Base-by-base conservation (phyloP, 2,888 invertebrate species). In the Tetragnatha montana region DNA sequence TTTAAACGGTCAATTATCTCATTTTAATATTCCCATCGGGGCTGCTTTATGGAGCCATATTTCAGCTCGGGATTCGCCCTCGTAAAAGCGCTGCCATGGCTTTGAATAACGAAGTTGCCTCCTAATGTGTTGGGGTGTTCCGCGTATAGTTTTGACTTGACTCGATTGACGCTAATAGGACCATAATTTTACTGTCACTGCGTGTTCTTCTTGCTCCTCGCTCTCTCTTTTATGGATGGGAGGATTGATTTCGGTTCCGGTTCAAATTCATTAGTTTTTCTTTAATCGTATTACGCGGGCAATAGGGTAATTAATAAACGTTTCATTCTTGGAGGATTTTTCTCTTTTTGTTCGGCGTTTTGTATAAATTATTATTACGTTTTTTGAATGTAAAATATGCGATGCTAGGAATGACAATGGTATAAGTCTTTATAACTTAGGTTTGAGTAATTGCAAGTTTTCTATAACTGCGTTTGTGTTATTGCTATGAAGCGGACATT, bases 1-100 rank as follows among this genome's bases (percentile, higher is more conserved):
- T 88, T 88, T 82, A 88, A 88, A 82, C 87, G 81, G 81, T 88
- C 87, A 88, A 88, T 88, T 88, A 88, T 88, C 87, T 78, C 76
- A 82, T 88, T 88, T 82, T 88, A 88, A 88, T 88, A 88, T 82
- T 82, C 81, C 87, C 87, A 78, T n/a, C 47, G 82, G 81, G 76
- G 21, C 82, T 51, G 82, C 82, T 88, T 88, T 88, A 88, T 82
- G 82, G 82, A 70, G 81, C 87, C 51, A 88, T 88, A 88, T 82
- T 81, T 88, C 87, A 88, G 81, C 75, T 50, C 81, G 47, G 75
- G 74, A 71, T 75, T 87, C 73, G 74, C 50, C 81, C 76, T 81
- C 82, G 68, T 81, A 81, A 82, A 88, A 76, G 75, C 50, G 19
- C 68, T 71, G 75, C 75, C 70, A 76, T 70, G 35, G 75, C 78